These are phyloP conservation scores for Hanleya hanleyi DNA, from an alignment of 2,888 invertebrate species.

Conservation along the genomic window DNA sequence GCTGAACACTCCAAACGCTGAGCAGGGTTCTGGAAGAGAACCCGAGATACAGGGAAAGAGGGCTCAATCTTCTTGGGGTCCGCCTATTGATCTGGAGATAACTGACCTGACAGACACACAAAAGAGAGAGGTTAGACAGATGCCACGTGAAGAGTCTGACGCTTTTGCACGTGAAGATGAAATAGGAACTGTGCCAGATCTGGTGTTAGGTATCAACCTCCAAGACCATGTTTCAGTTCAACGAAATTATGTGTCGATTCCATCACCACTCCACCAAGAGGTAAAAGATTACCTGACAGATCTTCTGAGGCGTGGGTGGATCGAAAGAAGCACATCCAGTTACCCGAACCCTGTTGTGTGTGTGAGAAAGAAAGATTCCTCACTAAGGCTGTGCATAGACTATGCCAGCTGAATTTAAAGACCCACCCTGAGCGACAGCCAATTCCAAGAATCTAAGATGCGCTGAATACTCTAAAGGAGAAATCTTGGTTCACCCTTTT, in stretches of 20 bases:
- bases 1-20: not conserved
- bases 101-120: slow-evolving; percentile 18
- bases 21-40: too few relatives aligned
- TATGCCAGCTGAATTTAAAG: slow-evolving; percentile 36
- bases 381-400: slow-evolving; percentile 19
- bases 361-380: slow-evolving; percentile 32
- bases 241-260: slow-evolving; percentile 33
- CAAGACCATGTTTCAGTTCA: slow-evolving; percentile 35
- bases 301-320: slow-evolving; percentile 30
- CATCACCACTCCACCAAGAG: slow-evolving; percentile 36
- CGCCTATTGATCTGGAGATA: slow-evolving; percentile 22
- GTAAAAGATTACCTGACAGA: slow-evolving; percentile 42
- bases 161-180: slow-evolving; percentile 38
- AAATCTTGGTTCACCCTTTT: slow-evolving; percentile 34
- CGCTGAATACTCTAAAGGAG: slow-evolving; percentile 32
- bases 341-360: slow-evolving; percentile 38
- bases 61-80: too few relatives aligned
- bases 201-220: slow-evolving; percentile 34
- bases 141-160: slow-evolving; percentile 30
- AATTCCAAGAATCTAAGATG: slow-evolving; percentile 40
- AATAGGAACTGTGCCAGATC: slow-evolving; percentile 25
- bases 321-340: slow-evolving; percentile 5
- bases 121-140: slow-evolving; percentile 13
- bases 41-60: too few relatives aligned
- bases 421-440: slow-evolving; percentile 23